Conservation (phyloP, 2,797 vertebrate genomes). For the Aphelocoma californica region DNA sequence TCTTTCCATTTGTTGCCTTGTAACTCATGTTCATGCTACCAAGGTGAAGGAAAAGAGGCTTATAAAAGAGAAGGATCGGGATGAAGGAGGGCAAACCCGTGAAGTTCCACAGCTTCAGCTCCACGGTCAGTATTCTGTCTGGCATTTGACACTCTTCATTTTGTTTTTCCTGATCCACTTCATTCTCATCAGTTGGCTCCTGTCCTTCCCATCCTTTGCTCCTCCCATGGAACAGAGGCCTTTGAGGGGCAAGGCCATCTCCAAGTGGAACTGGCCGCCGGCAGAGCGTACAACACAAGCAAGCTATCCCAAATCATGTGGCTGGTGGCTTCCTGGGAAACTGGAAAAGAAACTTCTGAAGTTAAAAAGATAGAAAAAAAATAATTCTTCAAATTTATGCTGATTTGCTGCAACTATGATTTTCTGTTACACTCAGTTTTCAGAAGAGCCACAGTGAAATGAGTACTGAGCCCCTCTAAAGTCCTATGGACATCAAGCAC, state of each 20-base stretch:
- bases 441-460: background rate
- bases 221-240: background rate
- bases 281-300: background rate
- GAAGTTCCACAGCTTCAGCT: background rate
- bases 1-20: background rate
- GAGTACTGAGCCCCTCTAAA: background rate
- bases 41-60: background rate
- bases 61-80: background rate
- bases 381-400: background rate
- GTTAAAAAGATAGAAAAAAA: background rate
- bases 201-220: background rate
- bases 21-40: background rate
- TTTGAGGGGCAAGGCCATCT: background rate
- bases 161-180: background rate
- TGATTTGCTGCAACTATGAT: background rate
- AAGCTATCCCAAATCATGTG: accelerated
- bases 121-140: background rate
- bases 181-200: background rate
- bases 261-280: background rate
- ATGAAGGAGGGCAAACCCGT: background rate
- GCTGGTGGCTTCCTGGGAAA: background rate
- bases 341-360: background rate
- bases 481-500: background rate
- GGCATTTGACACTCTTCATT: background rate
- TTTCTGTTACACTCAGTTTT: background rate